Conservation (phyloP, 1,140 invertebrate species). For the Anthonomus grandis region DNA sequence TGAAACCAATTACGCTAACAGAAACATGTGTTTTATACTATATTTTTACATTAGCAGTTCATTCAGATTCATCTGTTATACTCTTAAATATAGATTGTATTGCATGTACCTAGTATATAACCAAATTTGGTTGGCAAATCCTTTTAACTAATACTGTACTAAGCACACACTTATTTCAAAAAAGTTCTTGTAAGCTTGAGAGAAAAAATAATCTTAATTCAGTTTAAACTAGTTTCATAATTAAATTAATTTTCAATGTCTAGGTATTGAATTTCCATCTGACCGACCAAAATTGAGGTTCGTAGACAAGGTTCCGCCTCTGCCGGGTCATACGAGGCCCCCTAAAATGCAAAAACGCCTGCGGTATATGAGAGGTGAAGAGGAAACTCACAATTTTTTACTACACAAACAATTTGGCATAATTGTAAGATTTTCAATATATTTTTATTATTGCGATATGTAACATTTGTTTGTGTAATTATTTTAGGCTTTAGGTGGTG, state of each 20-base stretch:
- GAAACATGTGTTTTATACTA: too few species aligned
- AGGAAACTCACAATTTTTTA: constrained; percentile 77
- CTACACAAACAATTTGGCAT: constrained; percentile 90
- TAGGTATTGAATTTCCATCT: constrained; percentile 72
- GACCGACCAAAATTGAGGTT: constrained; percentile 66
- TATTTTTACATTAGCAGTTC: too few species aligned
- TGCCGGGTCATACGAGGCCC: constrained; percentile 60
- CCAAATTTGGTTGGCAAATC: too few species aligned
- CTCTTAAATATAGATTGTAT: too few species aligned
- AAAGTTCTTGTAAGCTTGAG: too few species aligned
- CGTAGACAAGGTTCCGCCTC: constrained; percentile 69
- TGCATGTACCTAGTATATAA: too few species aligned
- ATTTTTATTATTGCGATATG: not conserved
- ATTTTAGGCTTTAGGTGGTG: constrained; percentile 74
- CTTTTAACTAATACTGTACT: too few species aligned
- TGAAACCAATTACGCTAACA: too few species aligned
- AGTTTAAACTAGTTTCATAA: not conserved
- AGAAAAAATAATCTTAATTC: not conserved
- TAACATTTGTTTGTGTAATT: not conserved
- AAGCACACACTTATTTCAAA: too few species aligned
- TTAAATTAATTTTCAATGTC: constrained; percentile 23
- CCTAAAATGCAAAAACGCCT: constrained; percentile 83
- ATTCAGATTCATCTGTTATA: too few species aligned
- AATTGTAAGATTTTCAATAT: constrained; percentile 56
- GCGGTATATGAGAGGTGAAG: constrained; percentile 84